Base-by-base conservation (phyloP, 2,113 vertebrate genomes). In the Ammodytes marinus region DNA sequence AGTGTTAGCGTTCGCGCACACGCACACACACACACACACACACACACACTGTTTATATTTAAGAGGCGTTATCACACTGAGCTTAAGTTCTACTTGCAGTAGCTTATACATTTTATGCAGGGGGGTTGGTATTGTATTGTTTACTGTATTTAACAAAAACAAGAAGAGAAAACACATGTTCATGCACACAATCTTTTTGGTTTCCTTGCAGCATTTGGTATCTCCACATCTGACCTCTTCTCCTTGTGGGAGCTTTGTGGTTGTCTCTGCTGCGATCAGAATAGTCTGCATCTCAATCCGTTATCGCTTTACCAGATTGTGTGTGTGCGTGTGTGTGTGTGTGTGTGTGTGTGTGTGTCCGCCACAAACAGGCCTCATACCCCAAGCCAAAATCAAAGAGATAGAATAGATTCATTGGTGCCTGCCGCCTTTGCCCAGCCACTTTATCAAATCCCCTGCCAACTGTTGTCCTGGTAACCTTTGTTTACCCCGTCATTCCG, bases 401-500 rank as follows among this genome's bases (percentile, higher is more conserved):
- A 83, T 58, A 59, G 35, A 61, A 66, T 65, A 64, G 67, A 75
- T 83, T 75, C 54, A 47, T 55, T n/a, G 6, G 65, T 68, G 19
- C 47, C 47, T 17, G 53, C 9, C 47, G 35, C 59, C 17, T 3
- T 12, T 10, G 15, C 12, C 40, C 7, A 6, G 47, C 19, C 5
- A 55, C 19, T 72, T n/a, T 42, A 17, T 79, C 76, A 61, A 79
- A 58, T 63, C 57, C 69, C 66, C 54, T 55, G 75, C 49, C 57
- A 85, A 54, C 82, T 60, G 91, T 92, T 86, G 84, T 89, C 90
- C 45, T 84, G 67, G 87, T 79, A 92, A 93, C 89, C 84, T 87
- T 90, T 92, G 88, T 92, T 91, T 86, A 85, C 74, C 45, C 77
- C 42, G 12, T 85, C 68, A 45, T 86, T 86, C 46, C 54, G 13